phyloP scores from a whole-genome alignment of 2,113 vertebrate species.

The Microcebus lehilahytsara region DNA sequence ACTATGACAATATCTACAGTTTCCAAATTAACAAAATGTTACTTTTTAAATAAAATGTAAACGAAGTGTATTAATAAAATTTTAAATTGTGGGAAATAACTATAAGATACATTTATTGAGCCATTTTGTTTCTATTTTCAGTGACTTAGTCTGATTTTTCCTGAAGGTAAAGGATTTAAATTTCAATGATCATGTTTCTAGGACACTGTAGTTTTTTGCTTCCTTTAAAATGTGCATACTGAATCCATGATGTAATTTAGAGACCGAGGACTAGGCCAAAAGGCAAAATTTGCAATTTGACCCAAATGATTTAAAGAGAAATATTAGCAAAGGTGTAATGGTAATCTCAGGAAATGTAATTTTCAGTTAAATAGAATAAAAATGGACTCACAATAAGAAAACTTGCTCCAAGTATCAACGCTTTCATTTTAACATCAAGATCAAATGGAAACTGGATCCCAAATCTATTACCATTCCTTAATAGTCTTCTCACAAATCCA shows the following conservation, averaged over 20 bases:
- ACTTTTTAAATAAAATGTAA: not conserved
- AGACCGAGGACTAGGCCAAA: not conserved
- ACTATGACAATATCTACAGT: not conserved
- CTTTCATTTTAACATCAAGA: constrained; percentile 81
- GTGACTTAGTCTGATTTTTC: not conserved
- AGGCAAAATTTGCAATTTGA: not conserved
- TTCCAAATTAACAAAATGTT: not conserved
- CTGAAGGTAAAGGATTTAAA: not conserved
- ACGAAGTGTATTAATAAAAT: not conserved
- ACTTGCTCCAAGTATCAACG: constrained; percentile 66
- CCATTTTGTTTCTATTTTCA: not conserved
- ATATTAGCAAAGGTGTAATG: not conserved
- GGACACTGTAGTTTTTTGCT: not conserved
- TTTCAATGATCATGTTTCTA: not conserved
- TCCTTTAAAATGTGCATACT: not conserved
- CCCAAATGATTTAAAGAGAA: not conserved
- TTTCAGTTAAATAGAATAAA: not conserved
- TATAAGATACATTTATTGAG: not conserved
- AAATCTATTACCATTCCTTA: constrained; percentile 79
- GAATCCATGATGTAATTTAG: not conserved
- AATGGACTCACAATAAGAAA: constrained; percentile 71
- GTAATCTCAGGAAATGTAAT: not conserved
- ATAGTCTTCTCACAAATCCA: constrained; percentile 85
- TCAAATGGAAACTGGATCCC: constrained; percentile 72
- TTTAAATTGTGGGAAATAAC: not conserved